Evolutionary conservation across 2,888 invertebrate genomes (phyloP).

Genomic region (Chaitophorus viminalis): DNA sequence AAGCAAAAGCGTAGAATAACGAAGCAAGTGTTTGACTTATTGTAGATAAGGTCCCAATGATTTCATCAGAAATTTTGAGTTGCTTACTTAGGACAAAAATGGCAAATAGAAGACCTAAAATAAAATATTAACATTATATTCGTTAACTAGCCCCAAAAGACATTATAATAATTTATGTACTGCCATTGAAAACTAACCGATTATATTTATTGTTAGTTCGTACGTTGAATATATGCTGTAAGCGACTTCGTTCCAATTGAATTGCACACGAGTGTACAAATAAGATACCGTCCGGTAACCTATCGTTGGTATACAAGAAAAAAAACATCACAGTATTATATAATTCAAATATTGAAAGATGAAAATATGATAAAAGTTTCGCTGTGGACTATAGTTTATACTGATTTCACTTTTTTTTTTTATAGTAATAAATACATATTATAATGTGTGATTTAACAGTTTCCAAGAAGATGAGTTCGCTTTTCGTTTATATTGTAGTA

Average conservation of each 20-base stretch:
- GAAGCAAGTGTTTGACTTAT: constrained; percentile 40
- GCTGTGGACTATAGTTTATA: no score
- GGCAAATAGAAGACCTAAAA: constrained; percentile 32
- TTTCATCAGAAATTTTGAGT: constrained; percentile 18
- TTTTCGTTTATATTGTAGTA: no score
- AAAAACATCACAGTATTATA: not conserved
- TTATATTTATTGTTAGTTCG: constrained; percentile 82
- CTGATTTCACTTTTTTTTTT: no score
- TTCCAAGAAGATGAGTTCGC: no score
- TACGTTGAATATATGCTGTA: constrained; percentile 87
- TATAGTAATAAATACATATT: no score
- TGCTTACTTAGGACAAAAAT: constrained; percentile 6
- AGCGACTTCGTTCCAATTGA: constrained; percentile 89
- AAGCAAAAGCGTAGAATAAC: not conserved
- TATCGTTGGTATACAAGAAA: not conserved
- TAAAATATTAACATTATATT: constrained; percentile 45
- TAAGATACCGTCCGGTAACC: constrained; percentile 84
- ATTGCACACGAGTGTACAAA: constrained; percentile 83
- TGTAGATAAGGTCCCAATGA: constrained; percentile 31
- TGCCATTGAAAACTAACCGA: constrained; percentile 71
- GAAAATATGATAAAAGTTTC: no score
- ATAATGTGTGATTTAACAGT: no score
- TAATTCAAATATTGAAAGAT: no score
- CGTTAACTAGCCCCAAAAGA: not conserved
- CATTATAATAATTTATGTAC: not conserved